Evolutionary conservation across 2,113 vertebrate genomes (phyloP), one percentile per base, ranked within the genome.

Genomic region (Helogale parvula): DNA sequence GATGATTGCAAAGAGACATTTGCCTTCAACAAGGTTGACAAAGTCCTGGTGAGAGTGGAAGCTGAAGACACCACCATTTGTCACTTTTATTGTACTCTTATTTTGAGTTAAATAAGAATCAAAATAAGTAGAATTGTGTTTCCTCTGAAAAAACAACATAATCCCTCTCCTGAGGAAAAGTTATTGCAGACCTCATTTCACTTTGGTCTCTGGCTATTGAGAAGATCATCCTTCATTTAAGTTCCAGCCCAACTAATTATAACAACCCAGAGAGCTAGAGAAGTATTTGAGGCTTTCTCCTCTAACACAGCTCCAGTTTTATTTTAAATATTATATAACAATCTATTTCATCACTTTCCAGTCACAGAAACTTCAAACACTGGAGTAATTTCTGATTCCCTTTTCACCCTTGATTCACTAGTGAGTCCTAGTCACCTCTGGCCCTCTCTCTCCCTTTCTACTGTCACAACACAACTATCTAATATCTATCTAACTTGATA

Each of bases 391-490:
- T 88, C 23, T 25, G 5, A 17, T 27, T 45, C 29, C 16, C 14
- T 23, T 65, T 68, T 0, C 15, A 47, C 15, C 21, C 45, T 13
- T 8, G 12, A 27, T 21, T 79, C 33, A 16, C 50, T 11, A 25
- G 5, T 60, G 57, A 60, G 57, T n/a, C 38, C 25, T 54, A 15
- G 19, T 8, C 33, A 8, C 5, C 63, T 38, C 35, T 27, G 8
- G 35, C 7, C 4, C 7, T 27, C 12, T 15, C 35, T 76, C 35
- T 21, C 9, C 60, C 7, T 63, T 13, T 21, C 27, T 35, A 66
- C 45, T n/a, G 8, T 8, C 31, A 6, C 3, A 5, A 3, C 1
- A n/a, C 17, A 3, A 17, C 12, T 60, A 11, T 23, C 4, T 2
- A 9, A 23, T 6, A 2, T 31, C n/a, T 45, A 2, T 82, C 19